A percentile compares a stretch with the other conserved stretches of the same genome.
Conservation (phyloP, 2,113 vertebrate species). For the Todiramphus saurophagus region DNA sequence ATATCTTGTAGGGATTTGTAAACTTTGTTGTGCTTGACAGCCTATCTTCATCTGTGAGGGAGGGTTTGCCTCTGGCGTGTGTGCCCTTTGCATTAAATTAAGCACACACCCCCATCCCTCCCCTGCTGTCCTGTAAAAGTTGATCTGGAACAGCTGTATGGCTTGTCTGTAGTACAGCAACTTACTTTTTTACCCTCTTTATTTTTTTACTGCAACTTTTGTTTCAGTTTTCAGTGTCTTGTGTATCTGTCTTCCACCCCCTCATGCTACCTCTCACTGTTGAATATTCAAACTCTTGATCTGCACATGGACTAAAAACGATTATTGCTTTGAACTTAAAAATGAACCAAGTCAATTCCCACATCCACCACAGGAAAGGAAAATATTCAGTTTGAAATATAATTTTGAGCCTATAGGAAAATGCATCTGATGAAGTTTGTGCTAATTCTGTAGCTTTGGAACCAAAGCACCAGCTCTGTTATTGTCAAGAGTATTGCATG, state of each 20-base stretch:
- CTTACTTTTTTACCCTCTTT: background rate
- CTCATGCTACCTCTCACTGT: accelerated
- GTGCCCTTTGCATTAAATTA: background rate
- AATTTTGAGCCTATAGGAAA: constrained; percentile 49
- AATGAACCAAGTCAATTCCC: constrained; percentile 46
- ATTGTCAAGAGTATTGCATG: constrained; percentile 1
- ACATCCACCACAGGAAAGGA: background rate
- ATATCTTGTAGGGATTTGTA: background rate
- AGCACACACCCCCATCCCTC: background rate
- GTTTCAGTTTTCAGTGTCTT: background rate
- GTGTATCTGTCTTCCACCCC: background rate
- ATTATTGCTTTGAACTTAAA: constrained; percentile 55
- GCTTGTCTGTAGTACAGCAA: background rate
- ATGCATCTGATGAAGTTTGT: constrained; percentile 37
- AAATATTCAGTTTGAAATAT: constrained; percentile 49
- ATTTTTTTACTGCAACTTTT: background rate
- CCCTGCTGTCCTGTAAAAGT: background rate
- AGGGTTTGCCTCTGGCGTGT: constrained; percentile 23
- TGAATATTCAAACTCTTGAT: constrained; percentile 49
- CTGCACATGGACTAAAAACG: background rate
- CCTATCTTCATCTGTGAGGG: background rate
- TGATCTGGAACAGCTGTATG: background rate
- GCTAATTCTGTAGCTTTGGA: constrained; percentile 25
- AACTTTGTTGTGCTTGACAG: constrained; percentile 23
- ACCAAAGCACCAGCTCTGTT: background rate